Percentiles rank a stretch among this genome's conserved stretches.
Conservation (phyloP, 2,113 vertebrate genomes). For the Desmodus rotundus region DNA sequence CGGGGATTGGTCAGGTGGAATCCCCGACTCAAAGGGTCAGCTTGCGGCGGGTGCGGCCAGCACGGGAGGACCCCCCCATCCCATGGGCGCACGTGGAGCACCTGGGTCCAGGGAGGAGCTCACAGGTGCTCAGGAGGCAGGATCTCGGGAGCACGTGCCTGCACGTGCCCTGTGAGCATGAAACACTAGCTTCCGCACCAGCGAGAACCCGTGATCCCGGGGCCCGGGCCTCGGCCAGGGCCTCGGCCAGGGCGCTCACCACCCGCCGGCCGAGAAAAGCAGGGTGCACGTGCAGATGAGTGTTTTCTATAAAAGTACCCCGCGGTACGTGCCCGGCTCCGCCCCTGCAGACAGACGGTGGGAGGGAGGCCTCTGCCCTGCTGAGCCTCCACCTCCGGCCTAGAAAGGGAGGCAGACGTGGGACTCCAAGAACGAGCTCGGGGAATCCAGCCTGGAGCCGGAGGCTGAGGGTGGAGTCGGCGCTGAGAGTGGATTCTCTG, state of each 20-base stretch:
- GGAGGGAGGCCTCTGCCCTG: neutral
- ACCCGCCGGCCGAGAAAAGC: neutral
- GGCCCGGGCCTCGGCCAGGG: neutral
- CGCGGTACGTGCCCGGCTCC: no score
- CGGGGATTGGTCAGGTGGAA: neutral
- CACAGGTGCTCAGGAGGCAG: fast-evolving
- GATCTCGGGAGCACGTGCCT: neutral
- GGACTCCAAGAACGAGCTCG: neutral
- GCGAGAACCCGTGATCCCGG: neutral
- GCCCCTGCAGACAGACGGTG: no score
- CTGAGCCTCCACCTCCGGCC: neutral
- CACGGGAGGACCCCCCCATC: fast-evolving
- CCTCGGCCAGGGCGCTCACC: neutral
- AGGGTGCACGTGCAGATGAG: fast-evolving
- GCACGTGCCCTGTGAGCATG: no score
- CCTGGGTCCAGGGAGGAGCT: no score
- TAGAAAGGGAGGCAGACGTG: fast-evolving
- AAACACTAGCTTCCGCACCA: no score
- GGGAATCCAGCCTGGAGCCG: fast-evolving
- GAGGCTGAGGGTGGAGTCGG: no score
- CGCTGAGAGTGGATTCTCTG: no score
- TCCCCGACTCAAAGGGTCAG: no score
- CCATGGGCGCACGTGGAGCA: fast-evolving
- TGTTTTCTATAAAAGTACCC: neutral
- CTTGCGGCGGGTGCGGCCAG: neutral